Evolutionary conservation across 2,888 invertebrate genomes (phyloP).

Genomic region (Perdita meconis): DNA sequence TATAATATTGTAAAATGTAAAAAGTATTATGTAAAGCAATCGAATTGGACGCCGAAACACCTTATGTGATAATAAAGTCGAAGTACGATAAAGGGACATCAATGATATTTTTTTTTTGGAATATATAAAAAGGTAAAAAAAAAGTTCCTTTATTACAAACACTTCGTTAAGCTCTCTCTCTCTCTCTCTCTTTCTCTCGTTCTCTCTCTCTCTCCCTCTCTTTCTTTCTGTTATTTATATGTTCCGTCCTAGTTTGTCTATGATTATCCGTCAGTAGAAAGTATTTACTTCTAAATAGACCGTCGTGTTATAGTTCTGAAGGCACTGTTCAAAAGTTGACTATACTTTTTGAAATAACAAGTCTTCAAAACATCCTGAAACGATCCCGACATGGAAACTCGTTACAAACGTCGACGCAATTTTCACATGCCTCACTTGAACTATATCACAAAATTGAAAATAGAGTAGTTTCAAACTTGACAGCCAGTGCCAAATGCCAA

Average conservation of each 20-base stretch:
- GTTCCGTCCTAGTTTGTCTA: constrained; percentile 69
- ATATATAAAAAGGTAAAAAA: constrained; percentile 60
- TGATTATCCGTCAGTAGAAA: constrained; percentile 74
- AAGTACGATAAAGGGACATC: constrained; percentile 41
- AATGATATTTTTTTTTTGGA: constrained; percentile 33
- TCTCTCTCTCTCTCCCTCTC: no score
- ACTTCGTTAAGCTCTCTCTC: constrained; percentile 68
- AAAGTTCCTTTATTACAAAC: constrained; percentile 47
- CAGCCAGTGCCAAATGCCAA: constrained; percentile 76
- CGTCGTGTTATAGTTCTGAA: constrained; percentile 80
- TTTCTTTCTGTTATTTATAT: constrained; percentile 69
- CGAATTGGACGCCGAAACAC: constrained; percentile 54
- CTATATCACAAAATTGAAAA: constrained; percentile 79
- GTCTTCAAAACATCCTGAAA: constrained; percentile 66
- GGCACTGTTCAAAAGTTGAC: constrained; percentile 80
- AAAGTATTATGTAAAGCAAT: constrained; percentile 53
- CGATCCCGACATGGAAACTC: constrained; percentile 69
- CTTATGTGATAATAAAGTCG: constrained; percentile 42
- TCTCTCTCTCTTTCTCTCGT: no score
- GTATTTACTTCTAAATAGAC: constrained; percentile 76
- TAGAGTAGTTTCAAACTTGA: constrained; percentile 76
- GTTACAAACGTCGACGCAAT: constrained; percentile 74
- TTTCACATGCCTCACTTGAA: constrained; percentile 73
- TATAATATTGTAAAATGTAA: constrained; percentile 60
- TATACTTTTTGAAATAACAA: constrained; percentile 65